Evolutionary conservation across 2,113 vertebrate genomes (phyloP).

Genomic region (Dinomys branickii): DNA sequence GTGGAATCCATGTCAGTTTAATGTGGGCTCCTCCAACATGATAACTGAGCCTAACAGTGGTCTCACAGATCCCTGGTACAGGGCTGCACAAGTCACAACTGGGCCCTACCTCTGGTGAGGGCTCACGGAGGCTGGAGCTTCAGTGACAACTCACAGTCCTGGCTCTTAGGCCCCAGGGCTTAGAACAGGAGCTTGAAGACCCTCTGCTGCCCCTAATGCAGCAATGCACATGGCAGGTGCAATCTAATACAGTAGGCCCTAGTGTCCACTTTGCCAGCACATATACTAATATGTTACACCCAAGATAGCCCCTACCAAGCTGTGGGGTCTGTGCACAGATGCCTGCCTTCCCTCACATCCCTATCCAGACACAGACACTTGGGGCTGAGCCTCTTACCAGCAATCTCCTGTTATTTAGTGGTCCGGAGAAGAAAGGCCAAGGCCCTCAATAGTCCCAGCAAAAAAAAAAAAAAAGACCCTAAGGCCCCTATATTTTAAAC

Average conservation of each 20-base stretch:
- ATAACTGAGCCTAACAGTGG: not conserved
- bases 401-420: not conserved
- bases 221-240: not conserved
- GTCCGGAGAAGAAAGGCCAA: not conserved
- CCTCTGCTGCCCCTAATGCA: not conserved
- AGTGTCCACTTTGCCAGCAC: not conserved
- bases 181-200: not conserved
- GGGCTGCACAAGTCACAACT: not conserved
- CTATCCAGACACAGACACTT: fast-evolving
- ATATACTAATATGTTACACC: not conserved
- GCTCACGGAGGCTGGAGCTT: not conserved
- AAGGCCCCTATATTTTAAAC: not conserved
- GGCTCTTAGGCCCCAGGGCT: not conserved
- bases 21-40: not conserved
- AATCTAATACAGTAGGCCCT: not conserved
- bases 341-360: not conserved
- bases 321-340: not conserved
- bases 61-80: not conserved
- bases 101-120: not conserved
- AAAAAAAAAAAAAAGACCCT: not conserved
- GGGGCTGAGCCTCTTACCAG: not conserved
- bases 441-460: not conserved
- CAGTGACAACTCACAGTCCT: not conserved
- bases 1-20: not conserved
- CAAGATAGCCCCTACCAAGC: not conserved